Evolutionary conservation across 1,140 invertebrate species (phyloP), one percentile per base, ranked within the genome.

Genomic region (Drosophila grimshawi): DNA sequence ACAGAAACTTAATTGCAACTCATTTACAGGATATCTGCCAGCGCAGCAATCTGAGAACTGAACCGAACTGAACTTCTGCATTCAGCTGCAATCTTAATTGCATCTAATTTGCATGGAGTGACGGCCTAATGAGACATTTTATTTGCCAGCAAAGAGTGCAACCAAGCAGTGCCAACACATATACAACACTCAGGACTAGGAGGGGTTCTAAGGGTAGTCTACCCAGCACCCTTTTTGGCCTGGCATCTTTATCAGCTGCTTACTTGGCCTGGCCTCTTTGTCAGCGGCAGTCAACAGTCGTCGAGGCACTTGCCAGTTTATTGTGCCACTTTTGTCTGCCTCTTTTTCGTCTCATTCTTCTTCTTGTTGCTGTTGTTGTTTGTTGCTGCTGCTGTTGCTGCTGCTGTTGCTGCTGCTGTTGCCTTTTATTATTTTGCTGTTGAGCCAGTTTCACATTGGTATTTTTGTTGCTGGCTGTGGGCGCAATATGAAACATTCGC

Each of bases 41-140:
- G 55, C 37, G n/a, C 3, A 43, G 39, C 35, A 10, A 32, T 62
- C 39, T 19, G 2, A 19, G 19, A 19, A 19, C 19, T 19, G 19
- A 19, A 19, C 19, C 19, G 19, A 19, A 19, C 19, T 19, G 29
- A 55, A 30, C 32, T 48, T 61, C n/a, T 48, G 5, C 51, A 37
- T 5, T 45, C 30, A 43, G 46, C 29, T 59, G 33, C 46, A 52
- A 70, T 63, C 65, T 61, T 62, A 76, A 74, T 75, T 76, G 76
- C 73, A 70, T 49, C 64, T 62, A 52, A 67, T 67, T 60, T 83
- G 70, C 62, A 69, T 70, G 62, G 66, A 60, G 68, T 56, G 51
- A 33, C 65, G 62, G 65, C 37, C 64, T 72, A 76, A 80, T 73
- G 62, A 71, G 75, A 62, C 82, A 78, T 81, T 81, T 81, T 78